Conservation (phyloP, 2,113 vertebrate genomes). For the Myotis brandtii region DNA sequence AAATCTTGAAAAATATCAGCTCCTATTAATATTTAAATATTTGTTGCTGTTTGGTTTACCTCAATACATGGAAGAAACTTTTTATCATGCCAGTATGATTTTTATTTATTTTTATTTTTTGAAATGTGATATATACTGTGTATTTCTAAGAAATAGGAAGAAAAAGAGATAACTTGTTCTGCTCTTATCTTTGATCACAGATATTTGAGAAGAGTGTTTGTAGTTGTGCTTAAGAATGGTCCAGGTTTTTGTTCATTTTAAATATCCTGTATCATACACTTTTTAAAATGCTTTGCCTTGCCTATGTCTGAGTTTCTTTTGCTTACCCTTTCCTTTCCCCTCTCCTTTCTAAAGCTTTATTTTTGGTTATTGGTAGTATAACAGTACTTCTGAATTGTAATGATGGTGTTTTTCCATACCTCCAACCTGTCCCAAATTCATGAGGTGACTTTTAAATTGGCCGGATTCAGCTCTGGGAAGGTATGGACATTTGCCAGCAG, state of each 20-base stretch:
- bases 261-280: background rate
- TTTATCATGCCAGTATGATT: background rate
- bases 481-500: background rate
- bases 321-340: background rate
- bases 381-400: background rate
- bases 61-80: background rate
- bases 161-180: background rate
- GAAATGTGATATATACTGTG: background rate
- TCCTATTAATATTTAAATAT: background rate
- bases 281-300: background rate
- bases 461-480: background rate
- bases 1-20: background rate
- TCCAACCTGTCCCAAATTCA: constrained; percentile 42
- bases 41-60: background rate
- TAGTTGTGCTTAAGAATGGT: background rate
- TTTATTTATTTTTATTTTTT: background rate
- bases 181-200: background rate
- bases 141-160: background rate
- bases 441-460: constrained; percentile 38
- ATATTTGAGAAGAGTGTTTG: background rate
- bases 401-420: constrained; percentile 65
- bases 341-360: background rate
- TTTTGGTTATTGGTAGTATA: background rate
- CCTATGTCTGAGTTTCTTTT: background rate
- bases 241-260: background rate